Evolutionary conservation across 2,888 invertebrate species (phyloP).

Genomic region (Cerastoderma edule): DNA sequence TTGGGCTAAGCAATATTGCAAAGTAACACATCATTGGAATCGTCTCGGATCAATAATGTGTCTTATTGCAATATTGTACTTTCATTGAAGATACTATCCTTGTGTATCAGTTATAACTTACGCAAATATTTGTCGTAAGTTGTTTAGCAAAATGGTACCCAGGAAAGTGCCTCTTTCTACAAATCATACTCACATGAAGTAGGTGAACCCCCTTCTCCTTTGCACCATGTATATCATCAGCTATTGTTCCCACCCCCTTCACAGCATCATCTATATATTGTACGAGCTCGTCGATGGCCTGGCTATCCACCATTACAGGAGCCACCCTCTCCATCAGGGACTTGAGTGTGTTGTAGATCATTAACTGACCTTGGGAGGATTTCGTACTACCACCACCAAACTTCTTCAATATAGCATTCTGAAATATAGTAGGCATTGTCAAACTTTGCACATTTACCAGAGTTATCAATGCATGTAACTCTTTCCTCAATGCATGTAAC

Average conservation of each 20-base stretch:
- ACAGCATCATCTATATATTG: constrained; percentile 85
- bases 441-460: no score
- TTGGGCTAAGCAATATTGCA: no score
- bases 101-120: no score
- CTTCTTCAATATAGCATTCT: constrained; percentile 93
- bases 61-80: no score
- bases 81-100: no score
- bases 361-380: constrained; percentile 94
- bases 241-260: constrained; percentile 72
- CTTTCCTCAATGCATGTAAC: no score
- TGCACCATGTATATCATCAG: constrained; percentile 84
- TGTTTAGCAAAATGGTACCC: no score
- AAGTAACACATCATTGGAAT: no score
- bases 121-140: no score
- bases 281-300: constrained; percentile 89
- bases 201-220: constrained; percentile 95
- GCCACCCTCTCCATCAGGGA: constrained; percentile 97
- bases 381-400: constrained; percentile 90
- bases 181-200: constrained; percentile 88
- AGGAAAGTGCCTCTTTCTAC: no score
- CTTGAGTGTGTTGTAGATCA: constrained; percentile 98
- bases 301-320: constrained; percentile 97
- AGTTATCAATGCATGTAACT: no score
- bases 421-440: constrained; percentile 73
- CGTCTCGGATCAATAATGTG: no score